Percentiles rank a stretch among this genome's conserved stretches.
Conservation (phyloP, 2,888 invertebrate genomes). For the Limnephilus marmoratus region DNA sequence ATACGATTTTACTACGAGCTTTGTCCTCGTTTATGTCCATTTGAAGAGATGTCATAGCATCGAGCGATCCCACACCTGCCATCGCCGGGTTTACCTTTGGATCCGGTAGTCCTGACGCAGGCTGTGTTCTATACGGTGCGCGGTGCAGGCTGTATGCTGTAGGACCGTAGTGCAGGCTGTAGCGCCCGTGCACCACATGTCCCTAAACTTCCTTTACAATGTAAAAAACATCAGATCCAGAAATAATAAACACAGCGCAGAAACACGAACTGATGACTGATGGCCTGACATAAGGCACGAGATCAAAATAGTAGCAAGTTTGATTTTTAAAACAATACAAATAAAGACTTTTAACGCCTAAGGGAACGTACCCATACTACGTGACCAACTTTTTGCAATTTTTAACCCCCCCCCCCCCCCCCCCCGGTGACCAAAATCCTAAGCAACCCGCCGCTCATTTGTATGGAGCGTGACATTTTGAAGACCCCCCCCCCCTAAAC, state of each 20-base stretch:
- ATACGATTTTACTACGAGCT: not conserved
- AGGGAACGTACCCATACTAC: too few relatives aligned
- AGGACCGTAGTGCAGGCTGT: not conserved
- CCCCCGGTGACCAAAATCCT: too few relatives aligned
- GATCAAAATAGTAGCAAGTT: not conserved
- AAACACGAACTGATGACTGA: not conserved
- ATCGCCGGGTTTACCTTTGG: constrained; percentile 4
- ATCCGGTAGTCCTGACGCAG: constrained; percentile 22
- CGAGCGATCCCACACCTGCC: constrained; percentile 41
- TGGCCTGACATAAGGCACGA: constrained; percentile 22
- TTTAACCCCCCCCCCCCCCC: too few relatives aligned
- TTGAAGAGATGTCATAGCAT: not conserved
- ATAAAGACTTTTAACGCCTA: not conserved
- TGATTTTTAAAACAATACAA: not conserved
- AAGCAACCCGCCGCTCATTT: too few relatives aligned
- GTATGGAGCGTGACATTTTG: too few relatives aligned
- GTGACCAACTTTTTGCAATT: too few relatives aligned
- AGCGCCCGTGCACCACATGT: constrained; percentile 3
- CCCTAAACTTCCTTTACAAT: not conserved
- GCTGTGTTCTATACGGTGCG: not conserved
- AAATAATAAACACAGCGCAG: constrained; percentile 7
- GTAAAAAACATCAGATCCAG: not conserved
- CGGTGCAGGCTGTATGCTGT: not conserved
- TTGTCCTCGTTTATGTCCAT: not conserved
- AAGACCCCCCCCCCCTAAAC: too few relatives aligned